Evolutionary conservation across 1,140 invertebrate genomes (phyloP).

Genomic region (Chrysomallon squamiferum): DNA sequence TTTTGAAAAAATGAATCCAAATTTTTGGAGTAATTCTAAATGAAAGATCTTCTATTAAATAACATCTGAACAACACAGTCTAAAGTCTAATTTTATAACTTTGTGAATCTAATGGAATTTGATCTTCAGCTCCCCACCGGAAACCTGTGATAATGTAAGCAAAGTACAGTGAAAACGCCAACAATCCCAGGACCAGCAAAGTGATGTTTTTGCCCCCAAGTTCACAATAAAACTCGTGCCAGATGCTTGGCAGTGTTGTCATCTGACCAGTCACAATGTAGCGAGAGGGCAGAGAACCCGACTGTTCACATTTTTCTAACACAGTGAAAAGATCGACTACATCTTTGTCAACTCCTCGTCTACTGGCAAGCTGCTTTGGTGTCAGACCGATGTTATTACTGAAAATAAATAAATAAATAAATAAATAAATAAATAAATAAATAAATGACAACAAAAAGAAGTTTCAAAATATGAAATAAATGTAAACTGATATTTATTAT

Average conservation of each 20-base stretch:
- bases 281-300: neutral
- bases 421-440: too few species aligned
- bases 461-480: too few species aligned
- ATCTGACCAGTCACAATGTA: neutral
- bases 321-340: conserved; percentile 15
- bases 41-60: too few species aligned
- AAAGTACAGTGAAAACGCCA: conserved; percentile 64
- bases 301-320: conserved; percentile 6
- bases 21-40: too few species aligned
- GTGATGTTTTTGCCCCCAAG: conserved; percentile 13
- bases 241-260: conserved; percentile 11
- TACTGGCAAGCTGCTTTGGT: conserved; percentile 23
- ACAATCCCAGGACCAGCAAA: conserved; percentile 67
- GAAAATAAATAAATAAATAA: conserved; percentile 10
- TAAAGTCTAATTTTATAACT: conserved; percentile 1
- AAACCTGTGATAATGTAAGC: conserved; percentile 27
- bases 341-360: conserved; percentile 21
- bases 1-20: too few species aligned
- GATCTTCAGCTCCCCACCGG: neutral
- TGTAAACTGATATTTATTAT: too few species aligned
- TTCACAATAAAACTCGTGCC: conserved; percentile 27
- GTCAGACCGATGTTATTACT: conserved; percentile 29
- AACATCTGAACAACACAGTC: too few species aligned
- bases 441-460: too few species aligned
- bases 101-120: conserved; percentile 3